Percentiles rank a stretch among this genome's conserved stretches.
These are phyloP conservation scores for Dissostichus mawsoni DNA, from an alignment of 2,113 vertebrate species.

Conservation along the genomic window DNA sequence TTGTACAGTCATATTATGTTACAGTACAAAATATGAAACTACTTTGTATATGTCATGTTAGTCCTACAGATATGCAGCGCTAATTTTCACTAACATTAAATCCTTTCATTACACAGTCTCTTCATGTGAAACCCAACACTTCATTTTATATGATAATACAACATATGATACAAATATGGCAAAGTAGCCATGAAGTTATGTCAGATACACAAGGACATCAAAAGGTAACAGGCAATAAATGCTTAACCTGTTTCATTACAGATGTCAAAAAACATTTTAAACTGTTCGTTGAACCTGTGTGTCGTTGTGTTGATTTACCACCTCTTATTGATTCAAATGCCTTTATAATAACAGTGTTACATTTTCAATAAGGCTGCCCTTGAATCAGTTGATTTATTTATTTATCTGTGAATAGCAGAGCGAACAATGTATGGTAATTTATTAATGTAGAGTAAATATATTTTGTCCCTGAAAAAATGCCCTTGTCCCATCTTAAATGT, in stretches of 20 bases:
- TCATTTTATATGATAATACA: slow-evolving; percentile 34
- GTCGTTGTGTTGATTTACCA: background rate
- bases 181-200: slow-evolving; percentile 9
- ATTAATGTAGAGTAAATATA: slow-evolving; percentile 16
- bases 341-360: background rate
- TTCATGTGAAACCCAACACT: slow-evolving; percentile 26
- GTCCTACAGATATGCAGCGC: slow-evolving; percentile 24
- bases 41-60: slow-evolving; percentile 48
- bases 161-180: slow-evolving; percentile 63
- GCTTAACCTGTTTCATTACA: slow-evolving; percentile 8
- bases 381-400: slow-evolving; percentile 11
- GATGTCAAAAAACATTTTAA: background rate
- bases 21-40: slow-evolving; percentile 56
- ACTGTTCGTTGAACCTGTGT: background rate
- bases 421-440: background rate
- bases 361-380: background rate
- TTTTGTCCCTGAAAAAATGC: slow-evolving; percentile 45
- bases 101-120: slow-evolving; percentile 20
- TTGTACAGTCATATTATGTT: slow-evolving; percentile 67
- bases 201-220: slow-evolving; percentile 19
- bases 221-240: slow-evolving; percentile 14
- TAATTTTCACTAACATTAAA: slow-evolving; percentile 22
- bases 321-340: background rate
- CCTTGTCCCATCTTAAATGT: slow-evolving; percentile 1
- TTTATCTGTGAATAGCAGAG: slow-evolving; percentile 6